Evolutionary conservation across 1,140 invertebrate species (phyloP), one percentile per base, ranked within the genome.

Genomic region (Danaus plexippus): DNA sequence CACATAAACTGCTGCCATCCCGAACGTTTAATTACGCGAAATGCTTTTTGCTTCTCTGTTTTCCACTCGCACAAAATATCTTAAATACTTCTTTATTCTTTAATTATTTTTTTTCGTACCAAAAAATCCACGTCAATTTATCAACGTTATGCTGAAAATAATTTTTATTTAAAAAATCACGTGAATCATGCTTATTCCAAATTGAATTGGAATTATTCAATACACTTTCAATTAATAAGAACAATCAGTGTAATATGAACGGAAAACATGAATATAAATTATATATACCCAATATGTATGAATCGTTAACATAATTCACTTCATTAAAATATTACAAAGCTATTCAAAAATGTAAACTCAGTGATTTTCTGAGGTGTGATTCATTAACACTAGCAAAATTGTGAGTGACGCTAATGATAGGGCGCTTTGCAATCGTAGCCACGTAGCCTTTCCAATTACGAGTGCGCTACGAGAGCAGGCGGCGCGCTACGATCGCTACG

Each of bases 321-420:
- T 11, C 32, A 15, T 51, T 32, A 32, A 32, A 32, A 32, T 32
- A 32, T 32, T 32, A 32, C 22, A 32, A 32, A 32, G 22, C 22
- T 32, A 32, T 32, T 32, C 22, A 32, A 32, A 32, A 32, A 32
- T 32, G 22, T 32, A 32, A 32, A 32, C 22, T 32, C 22, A 32
- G 11, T 43, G 9, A 18, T 43, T 40, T 57, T 56, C 40, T 59
- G 40, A 54, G 47, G 47, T 47, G 48, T 56, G 44, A 56, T 56
- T 56, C 54, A 54, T 61, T 61, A 56, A 61, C 54, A 61, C 55
- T 62, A 52, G 54, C 54, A 66, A 59, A 66, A 75, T 79, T 79
- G 69, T 83, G 78, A 85, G 77, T 83, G 80, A 85, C 82, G 72
- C 75, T 85, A 85, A 85, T 83, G 80, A 78, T 76, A 77, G 73